A percentile compares a stretch with the other conserved stretches of the same genome.
Conservation (phyloP, 2,113 vertebrate genomes). For the Arenaria interpres region DNA sequence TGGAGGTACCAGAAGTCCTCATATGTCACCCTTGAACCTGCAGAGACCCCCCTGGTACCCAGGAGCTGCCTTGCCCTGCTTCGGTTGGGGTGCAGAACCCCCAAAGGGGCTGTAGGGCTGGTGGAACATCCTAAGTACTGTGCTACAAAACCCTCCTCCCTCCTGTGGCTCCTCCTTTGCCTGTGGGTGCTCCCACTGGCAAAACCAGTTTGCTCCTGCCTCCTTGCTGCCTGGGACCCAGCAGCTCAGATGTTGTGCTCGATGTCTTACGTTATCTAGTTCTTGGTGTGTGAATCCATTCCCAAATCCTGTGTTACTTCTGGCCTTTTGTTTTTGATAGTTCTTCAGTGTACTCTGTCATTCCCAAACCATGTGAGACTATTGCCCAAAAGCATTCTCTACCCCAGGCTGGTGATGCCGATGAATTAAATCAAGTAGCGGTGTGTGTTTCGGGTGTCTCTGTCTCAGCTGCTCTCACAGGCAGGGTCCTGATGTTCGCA, state of each 20-base stretch:
- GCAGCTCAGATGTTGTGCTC: neutral
- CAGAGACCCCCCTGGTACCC: too few relatives aligned
- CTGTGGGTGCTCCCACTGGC: too few relatives aligned
- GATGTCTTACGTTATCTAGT: fast-evolving
- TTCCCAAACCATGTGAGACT: neutral
- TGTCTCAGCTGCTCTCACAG: neutral
- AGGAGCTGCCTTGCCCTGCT: neutral
- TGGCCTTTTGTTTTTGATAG: neutral
- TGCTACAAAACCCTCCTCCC: neutral
- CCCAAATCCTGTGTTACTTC: neutral
- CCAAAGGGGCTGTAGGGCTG: neutral
- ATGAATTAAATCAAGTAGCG: neutral
- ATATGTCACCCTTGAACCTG: neutral
- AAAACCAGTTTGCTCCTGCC: too few relatives aligned
- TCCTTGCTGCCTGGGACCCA: neutral
- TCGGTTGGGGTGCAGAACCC: neutral
- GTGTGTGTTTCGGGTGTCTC: neutral
- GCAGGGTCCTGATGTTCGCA: neutral
- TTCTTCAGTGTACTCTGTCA: neutral
- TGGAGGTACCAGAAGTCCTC: neutral
- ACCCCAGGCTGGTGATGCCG: neutral
- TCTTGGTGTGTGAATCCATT: neutral
- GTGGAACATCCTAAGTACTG: neutral
- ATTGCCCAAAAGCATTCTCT: fast-evolving
- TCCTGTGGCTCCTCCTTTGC: too few relatives aligned